phyloP scores from a whole-genome alignment of 2,888 invertebrate genomes.

The Campoletis raptor region DNA sequence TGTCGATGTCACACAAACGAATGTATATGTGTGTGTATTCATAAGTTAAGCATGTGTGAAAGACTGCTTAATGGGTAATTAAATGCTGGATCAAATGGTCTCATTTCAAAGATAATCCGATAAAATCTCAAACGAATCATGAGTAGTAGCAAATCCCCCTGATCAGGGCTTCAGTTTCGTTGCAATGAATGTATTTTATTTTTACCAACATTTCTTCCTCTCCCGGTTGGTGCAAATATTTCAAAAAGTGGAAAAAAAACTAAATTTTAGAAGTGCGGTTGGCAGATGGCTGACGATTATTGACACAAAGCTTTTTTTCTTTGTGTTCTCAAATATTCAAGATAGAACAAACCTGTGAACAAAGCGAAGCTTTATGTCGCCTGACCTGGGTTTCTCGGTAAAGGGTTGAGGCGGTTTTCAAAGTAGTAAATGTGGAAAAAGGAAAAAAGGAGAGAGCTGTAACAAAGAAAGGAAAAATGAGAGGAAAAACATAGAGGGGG shows the following conservation, averaged over 20 bases:
- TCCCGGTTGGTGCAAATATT: background rate
- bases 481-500: conserved; percentile 7
- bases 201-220: background rate
- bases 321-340: conserved; percentile 29
- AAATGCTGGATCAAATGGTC: background rate
- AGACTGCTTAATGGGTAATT: background rate
- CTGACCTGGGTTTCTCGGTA: conserved; percentile 26
- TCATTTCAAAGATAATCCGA: background rate
- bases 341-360: conserved; percentile 40
- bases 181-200: background rate
- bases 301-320: conserved; percentile 29
- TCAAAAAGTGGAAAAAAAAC: background rate
- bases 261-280: background rate
- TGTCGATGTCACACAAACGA: background rate
- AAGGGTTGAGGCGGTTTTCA: conserved; percentile 19
- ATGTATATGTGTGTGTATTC: background rate
- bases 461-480: conserved; percentile 6
- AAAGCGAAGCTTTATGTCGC: conserved; percentile 26
- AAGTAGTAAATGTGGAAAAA: conserved; percentile 58
- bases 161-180: background rate
- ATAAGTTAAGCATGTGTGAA: background rate
- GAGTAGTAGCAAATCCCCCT: background rate
- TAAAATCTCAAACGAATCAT: background rate
- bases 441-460: background rate
- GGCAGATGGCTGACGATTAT: conserved; percentile 1